Evolutionary conservation across 2,797 vertebrate genomes (phyloP), one percentile per base, ranked within the genome.

Genomic region (Urocyon cinereoargenteus): DNA sequence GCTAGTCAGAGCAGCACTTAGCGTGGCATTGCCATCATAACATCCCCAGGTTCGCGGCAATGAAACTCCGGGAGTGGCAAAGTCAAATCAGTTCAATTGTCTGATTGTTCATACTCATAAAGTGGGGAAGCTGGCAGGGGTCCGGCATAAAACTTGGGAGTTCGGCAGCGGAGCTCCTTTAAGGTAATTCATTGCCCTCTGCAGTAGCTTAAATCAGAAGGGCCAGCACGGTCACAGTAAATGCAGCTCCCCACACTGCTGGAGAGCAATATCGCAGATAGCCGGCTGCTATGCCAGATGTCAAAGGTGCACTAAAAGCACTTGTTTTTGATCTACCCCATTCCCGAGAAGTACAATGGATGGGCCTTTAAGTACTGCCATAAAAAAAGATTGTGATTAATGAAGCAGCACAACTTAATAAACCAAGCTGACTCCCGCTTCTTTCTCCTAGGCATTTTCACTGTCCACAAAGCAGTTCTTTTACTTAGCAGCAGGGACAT

Each of bases 11-110:
- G 98, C 98, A 26, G 98, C 98, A 98, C 98, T 99, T 98, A 99
- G 98, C 98, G 96, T 98, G 98, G 98, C 96, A 98, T 98, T 98
- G 98, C 97, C 98, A 97, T 99, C 98, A 98, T 99, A 99, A 98
- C 98, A 98, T 98, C 97, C 98, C 98, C 98, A 98, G 98, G 99
- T 98, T 99, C 98, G 95, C 98, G 97, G 99, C 99, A 99, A 98
- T 99, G 99, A 99, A 99, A 99, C 99, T 99, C 98, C 99, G 94
- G 98, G 99, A 99, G 98, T 95, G 97, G 98, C 97, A 96, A 98
- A 99, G 99, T 99, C 98, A 99, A 99, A 99, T 99, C 99, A 99
- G 98, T 99, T 99, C 98, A 98, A 99, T 99, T 99, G 99, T 99
- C 98, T 99, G 99, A 98, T 98, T 98, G 98, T 98, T 99, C 98